phyloP scores from a whole-genome alignment of 2,888 invertebrate species.

The Subacronicta megacephala region DNA sequence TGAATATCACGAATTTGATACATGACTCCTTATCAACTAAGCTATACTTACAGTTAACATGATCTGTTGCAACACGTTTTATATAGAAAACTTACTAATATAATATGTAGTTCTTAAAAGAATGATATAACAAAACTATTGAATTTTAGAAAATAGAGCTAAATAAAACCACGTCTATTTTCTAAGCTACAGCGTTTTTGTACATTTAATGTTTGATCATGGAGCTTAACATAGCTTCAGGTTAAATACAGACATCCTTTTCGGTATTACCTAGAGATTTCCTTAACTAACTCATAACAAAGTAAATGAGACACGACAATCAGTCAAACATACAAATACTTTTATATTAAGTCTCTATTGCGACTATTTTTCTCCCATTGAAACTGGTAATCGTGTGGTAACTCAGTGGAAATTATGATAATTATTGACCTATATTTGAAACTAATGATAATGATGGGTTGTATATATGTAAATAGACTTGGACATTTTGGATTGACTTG shows the following conservation, averaged over 20 bases:
- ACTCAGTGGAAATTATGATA: conserved; percentile 24
- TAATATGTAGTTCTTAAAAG: background rate
- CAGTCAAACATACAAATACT: conserved; percentile 47
- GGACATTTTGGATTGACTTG: conserved; percentile 23
- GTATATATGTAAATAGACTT: background rate
- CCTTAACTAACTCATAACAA: conserved; percentile 33
- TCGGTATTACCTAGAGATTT: conserved; percentile 41
- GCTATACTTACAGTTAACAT: conserved; percentile 9
- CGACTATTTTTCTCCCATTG: conserved; percentile 33
- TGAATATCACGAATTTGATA: conserved; percentile 12
- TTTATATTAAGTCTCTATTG: conserved; percentile 40
- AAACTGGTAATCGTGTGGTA: conserved; percentile 45
- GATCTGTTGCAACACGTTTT: conserved; percentile 5
- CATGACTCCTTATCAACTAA: conserved; percentile 4
- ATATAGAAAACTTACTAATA: conserved; percentile 2
- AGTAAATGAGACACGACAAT: conserved; percentile 43
- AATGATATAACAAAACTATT: conserved; percentile 16
- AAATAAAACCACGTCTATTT: conserved; percentile 29
- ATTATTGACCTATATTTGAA: conserved; percentile 12
- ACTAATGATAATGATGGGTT: conserved; percentile 3
- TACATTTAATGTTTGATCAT: conserved; percentile 38
- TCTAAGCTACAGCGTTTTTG: conserved; percentile 55
- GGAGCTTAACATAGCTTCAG: conserved; percentile 26
- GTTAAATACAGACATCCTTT: conserved; percentile 52
- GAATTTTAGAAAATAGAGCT: conserved; percentile 48